Conservation (phyloP, 1,140 invertebrate genomes). For the Trichomalopsis sarcophagae region DNA sequence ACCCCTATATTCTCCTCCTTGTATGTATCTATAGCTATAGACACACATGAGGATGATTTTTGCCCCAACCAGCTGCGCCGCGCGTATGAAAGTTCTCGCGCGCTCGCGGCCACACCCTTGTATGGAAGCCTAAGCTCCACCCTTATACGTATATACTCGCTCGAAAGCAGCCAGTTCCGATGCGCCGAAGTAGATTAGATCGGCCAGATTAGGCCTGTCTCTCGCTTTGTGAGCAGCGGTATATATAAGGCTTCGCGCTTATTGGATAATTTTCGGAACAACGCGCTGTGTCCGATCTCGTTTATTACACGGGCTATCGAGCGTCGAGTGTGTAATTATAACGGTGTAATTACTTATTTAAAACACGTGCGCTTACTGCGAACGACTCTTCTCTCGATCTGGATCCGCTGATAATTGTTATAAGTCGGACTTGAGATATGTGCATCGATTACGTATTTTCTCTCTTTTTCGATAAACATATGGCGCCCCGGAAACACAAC, state of each 20-base stretch:
- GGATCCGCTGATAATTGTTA: background rate
- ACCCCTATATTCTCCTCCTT: slow-evolving; percentile 52
- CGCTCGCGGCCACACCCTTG: slow-evolving; percentile 30
- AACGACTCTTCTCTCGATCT: background rate
- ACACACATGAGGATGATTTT: background rate
- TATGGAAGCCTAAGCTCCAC: slow-evolving; percentile 19
- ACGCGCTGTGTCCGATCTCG: background rate
- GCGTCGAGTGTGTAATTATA: background rate
- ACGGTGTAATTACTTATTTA: background rate
- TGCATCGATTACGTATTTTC: background rate
- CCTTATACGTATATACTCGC: slow-evolving; percentile 18
- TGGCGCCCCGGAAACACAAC: background rate
- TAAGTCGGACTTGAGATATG: background rate
- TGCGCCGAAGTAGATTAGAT: background rate
- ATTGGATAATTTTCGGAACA: background rate
- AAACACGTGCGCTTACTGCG: background rate
- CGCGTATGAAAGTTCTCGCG: background rate
- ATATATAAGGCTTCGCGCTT: background rate
- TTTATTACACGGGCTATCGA: background rate
- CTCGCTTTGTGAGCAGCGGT: background rate
- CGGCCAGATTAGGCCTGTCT: background rate
- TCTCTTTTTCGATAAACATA: background rate
- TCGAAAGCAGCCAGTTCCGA: background rate
- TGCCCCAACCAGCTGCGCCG: slow-evolving; percentile 41
- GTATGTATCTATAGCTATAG: background rate